These are phyloP conservation scores for Troides oblongomaculatus DNA, from an alignment of 2,888 invertebrate species.

Conservation along the genomic window DNA sequence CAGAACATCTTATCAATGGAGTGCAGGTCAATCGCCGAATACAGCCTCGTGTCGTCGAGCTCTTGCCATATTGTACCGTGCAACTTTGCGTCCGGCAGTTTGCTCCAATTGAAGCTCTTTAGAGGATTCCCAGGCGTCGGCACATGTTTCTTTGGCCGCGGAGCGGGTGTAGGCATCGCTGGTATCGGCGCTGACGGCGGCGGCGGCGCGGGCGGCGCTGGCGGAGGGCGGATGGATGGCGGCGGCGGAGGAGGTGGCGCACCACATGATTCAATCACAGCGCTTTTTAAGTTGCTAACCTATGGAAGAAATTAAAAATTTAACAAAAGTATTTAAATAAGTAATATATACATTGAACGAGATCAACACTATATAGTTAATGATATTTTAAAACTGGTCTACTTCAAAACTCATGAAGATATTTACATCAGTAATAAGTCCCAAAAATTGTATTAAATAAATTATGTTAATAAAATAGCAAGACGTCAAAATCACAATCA, in stretches of 20 bases:
- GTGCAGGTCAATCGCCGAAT: constrained; percentile 93
- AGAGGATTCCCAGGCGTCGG: constrained; percentile 95
- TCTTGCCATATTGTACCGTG: constrained; percentile 97
- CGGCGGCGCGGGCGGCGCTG: constrained; percentile 81
- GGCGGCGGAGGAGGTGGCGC: constrained; percentile 76
- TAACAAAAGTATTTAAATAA: too few species aligned
- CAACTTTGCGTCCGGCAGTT: constrained; percentile 93
- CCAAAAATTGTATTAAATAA: neutral
- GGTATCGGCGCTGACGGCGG: constrained; percentile 78
- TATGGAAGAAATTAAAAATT: constrained; percentile 33
- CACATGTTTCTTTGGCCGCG: constrained; percentile 89
- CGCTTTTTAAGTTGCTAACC: constrained; percentile 74
- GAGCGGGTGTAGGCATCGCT: constrained; percentile 77
- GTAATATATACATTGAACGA: too few species aligned
- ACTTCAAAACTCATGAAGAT: too few species aligned
- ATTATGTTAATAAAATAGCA: neutral
- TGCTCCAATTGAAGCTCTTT: constrained; percentile 99
- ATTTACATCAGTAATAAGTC: too few species aligned
- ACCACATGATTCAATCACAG: constrained; percentile 66
- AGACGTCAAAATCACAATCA: constrained; percentile 39
- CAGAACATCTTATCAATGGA: constrained; percentile 96
- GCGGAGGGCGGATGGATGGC: constrained; percentile 78
- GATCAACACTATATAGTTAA: too few species aligned
- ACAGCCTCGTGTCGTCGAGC: constrained; percentile 94
- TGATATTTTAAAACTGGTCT: too few species aligned